These are phyloP conservation scores for Poeciliopsis turneri DNA, from an alignment of 2,797 vertebrate genomes.

Conservation along the genomic window DNA sequence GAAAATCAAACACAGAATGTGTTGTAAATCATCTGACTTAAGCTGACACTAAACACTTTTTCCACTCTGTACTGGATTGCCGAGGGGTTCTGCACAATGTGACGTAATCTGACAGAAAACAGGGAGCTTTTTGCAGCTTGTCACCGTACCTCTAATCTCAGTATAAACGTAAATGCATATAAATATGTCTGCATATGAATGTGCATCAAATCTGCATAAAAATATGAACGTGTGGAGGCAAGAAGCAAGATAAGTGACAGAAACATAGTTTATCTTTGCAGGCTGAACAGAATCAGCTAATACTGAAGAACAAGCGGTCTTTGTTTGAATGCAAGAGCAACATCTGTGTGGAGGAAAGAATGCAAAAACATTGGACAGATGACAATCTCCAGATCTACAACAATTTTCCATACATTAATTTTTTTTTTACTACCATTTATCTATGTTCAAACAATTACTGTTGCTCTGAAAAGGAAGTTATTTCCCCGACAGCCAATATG, in stretches of 20 bases:
- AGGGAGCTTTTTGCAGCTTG: not conserved
- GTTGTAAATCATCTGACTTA: not conserved
- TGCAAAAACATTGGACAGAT: not conserved
- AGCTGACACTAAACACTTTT: constrained; percentile 1
- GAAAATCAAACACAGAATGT: not conserved
- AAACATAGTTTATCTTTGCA: not conserved
- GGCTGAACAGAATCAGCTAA: not conserved
- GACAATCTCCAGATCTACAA: not conserved
- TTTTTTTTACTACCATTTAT: not conserved
- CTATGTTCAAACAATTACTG: not conserved
- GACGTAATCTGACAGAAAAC: constrained; percentile 1
- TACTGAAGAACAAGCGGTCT: not conserved
- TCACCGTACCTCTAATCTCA: not conserved
- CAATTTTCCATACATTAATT: not conserved
- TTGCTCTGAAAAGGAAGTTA: constrained; percentile 3
- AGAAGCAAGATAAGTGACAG: not conserved
- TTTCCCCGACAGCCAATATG: not conserved
- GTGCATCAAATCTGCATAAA: not conserved
- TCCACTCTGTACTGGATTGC: not conserved
- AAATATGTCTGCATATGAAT: not conserved
- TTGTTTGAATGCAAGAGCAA: not conserved
- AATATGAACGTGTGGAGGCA: not conserved
- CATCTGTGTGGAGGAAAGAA: not conserved
- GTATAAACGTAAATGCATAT: not conserved
- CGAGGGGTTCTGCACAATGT: not conserved